These are phyloP conservation scores for Cinara cedri DNA, from an alignment of 2,888 invertebrate species.

Conservation along the genomic window DNA sequence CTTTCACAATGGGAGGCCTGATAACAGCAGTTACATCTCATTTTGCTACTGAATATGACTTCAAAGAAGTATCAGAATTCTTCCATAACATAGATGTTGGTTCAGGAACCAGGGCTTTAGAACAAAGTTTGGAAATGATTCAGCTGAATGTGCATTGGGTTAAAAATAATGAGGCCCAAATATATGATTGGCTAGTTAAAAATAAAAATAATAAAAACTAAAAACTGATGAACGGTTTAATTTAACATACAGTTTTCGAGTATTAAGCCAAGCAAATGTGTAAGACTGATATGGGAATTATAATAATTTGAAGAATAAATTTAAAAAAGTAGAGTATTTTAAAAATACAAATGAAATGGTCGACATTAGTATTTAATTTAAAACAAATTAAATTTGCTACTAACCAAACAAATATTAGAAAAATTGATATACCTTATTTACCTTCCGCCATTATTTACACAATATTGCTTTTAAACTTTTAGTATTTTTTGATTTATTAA, in stretches of 20 bases:
- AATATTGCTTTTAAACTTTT: constrained; percentile 24
- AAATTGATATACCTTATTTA: constrained; percentile 10
- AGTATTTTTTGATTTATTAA: constrained; percentile 10
- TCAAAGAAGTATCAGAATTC: constrained; percentile 72
- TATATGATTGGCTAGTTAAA: constrained; percentile 67
- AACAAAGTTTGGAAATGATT: constrained; percentile 79
- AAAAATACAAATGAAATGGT: constrained; percentile 1
- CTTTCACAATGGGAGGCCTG: constrained; percentile 70
- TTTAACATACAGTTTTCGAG: constrained; percentile 12
- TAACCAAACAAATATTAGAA: constrained; percentile 3
- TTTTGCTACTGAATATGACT: constrained; percentile 77
- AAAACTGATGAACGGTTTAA: not conserved
- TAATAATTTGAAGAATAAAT: constrained; percentile 32
- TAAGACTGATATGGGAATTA: constrained; percentile 47
- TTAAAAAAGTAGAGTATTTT: constrained; percentile 42
- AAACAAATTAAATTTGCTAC: constrained; percentile 18
- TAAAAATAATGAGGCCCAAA: constrained; percentile 66
- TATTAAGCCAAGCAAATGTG: constrained; percentile 36
- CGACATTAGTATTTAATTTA: constrained; percentile 6
- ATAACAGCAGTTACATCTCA: constrained; percentile 72
- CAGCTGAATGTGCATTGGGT: constrained; percentile 85
- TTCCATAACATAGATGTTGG: constrained; percentile 68
- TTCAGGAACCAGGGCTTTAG: constrained; percentile 69
- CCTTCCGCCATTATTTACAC: constrained; percentile 8
- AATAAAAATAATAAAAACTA: constrained; percentile 40